A percentile compares a stretch with the other conserved stretches of the same genome.
Conservation (phyloP, 2,113 vertebrate species). For the Prunella fulvescens region DNA sequence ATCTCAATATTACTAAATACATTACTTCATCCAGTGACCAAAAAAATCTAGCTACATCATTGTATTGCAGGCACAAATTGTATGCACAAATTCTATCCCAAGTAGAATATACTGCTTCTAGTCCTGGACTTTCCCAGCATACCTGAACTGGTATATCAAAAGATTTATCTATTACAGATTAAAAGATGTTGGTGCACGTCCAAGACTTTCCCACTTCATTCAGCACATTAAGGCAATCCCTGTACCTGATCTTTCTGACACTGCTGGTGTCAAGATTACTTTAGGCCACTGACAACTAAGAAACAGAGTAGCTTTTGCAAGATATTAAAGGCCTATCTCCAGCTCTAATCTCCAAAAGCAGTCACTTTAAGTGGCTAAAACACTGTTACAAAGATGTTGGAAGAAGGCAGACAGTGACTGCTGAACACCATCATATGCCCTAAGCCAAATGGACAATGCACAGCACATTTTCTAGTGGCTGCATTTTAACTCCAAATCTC, state of each 20-base stretch:
- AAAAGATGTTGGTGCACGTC: background rate
- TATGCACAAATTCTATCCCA: background rate
- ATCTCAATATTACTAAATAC: background rate
- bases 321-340: background rate
- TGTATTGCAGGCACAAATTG: background rate
- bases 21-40: background rate
- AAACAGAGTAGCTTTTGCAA: background rate
- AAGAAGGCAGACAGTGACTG: background rate
- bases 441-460: fast-evolving
- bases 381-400: background rate
- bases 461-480: background rate
- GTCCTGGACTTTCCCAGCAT: background rate
- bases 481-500: background rate
- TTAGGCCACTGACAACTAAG: background rate
- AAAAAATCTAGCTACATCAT: background rate
- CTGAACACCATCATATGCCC: background rate
- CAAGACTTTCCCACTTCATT: background rate
- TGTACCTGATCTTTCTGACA: background rate
- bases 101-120: background rate
- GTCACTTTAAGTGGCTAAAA: background rate
- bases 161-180: background rate
- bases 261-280: background rate
- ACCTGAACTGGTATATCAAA: background rate
- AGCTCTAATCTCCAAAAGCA: background rate
- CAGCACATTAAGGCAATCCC: background rate